Percentiles rank a stretch among this genome's conserved stretches.
Conservation (phyloP, 2,113 vertebrate genomes). For the Uria aalge region DNA sequence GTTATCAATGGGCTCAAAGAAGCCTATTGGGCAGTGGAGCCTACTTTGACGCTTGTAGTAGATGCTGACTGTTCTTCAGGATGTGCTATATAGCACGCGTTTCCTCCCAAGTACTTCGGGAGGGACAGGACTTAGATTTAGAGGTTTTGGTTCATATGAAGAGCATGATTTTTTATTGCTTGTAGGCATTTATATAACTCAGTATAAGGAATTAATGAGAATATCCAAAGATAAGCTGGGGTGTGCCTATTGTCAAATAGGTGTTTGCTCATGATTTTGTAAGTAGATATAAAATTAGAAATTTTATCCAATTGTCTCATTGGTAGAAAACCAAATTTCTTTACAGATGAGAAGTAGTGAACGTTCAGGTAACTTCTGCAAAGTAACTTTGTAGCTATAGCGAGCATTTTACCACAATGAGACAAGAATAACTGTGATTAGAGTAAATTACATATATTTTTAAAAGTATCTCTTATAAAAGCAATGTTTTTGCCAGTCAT, state of each 20-base stretch:
- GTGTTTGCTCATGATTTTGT: neutral
- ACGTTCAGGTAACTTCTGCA: neutral
- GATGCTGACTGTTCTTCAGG: neutral
- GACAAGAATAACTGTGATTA: neutral
- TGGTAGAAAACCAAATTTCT: neutral
- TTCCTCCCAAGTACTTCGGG: neutral
- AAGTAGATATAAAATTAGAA: neutral
- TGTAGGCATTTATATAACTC: neutral
- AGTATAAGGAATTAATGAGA: neutral
- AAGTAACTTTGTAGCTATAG: neutral
- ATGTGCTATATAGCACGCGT: rapidly evolving
- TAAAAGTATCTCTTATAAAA: neutral
- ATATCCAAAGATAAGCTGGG: neutral
- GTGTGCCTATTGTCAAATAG: neutral
- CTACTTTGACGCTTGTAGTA: neutral
- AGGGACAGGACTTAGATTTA: neutral
- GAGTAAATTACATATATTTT: neutral
- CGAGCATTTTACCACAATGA: neutral
- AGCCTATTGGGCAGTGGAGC: neutral
- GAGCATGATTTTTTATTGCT: neutral
- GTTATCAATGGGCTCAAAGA: neutral
- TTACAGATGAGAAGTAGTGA: neutral
- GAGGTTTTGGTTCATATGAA: neutral
- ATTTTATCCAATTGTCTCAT: neutral
- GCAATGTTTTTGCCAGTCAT: neutral